Evolutionary conservation across 2,888 invertebrate species (phyloP).

Genomic region (Lasius fuliginosus): DNA sequence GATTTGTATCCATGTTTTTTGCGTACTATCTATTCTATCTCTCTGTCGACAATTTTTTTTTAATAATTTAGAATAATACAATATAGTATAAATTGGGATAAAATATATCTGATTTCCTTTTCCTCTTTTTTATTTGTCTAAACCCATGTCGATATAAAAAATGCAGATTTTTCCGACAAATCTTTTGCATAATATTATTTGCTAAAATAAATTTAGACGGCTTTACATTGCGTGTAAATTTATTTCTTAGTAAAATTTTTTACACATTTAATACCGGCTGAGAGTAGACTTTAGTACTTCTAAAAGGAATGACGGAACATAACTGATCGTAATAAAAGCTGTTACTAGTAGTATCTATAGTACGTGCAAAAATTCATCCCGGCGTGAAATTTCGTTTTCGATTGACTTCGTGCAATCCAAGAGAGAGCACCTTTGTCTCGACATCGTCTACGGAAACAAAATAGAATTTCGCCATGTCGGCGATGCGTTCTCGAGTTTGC

Average conservation of each 20-base stretch:
- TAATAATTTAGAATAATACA: not conserved
- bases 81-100: not conserved
- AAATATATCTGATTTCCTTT: not conserved
- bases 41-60: not conserved
- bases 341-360: not conserved
- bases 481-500: conserved; percentile 65
- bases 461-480: conserved; percentile 37
- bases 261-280: not conserved
- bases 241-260: conserved; percentile 20
- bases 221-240: not conserved
- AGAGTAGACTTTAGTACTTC: not conserved
- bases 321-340: not conserved
- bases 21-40: not conserved
- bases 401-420: conserved; percentile 9
- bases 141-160: not conserved
- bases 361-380: conserved; percentile 20
- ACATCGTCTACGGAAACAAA: conserved; percentile 41
- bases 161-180: not conserved
- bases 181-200: not conserved
- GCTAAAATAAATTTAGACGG: not conserved
- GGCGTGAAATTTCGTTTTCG: conserved; percentile 29
- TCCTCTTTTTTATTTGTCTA: not conserved
- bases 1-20: not conserved
- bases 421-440: conserved; percentile 23
- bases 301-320: not conserved